Evolutionary conservation across 2,113 vertebrate species (phyloP).

Genomic region (Cheirogaleus medius): DNA sequence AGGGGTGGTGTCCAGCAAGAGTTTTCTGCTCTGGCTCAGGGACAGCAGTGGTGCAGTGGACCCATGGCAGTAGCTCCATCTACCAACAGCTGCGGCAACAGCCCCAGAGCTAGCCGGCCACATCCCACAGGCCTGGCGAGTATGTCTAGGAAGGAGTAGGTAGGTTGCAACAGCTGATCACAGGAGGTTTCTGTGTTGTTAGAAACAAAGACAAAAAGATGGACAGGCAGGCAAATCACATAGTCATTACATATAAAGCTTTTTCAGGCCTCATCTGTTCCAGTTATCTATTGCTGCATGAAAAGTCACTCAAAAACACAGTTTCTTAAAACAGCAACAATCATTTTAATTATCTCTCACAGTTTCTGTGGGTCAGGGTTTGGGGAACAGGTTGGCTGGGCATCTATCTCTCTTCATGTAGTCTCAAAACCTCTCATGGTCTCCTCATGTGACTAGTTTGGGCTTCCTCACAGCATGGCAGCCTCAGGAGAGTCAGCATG

Average conservation of each 20-base stretch:
- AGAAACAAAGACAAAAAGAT: neutral
- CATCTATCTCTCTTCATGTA: no score
- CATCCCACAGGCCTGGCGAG: neutral
- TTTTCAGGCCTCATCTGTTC: neutral
- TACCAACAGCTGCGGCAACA: neutral
- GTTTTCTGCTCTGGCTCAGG: neutral
- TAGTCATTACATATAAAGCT: no score
- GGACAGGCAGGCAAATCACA: neutral
- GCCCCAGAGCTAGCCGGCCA: neutral
- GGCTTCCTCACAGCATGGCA: neutral
- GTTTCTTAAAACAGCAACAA: neutral
- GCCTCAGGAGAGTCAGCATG: neutral
- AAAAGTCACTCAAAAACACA: neutral
- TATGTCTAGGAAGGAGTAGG: neutral
- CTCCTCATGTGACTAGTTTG: neutral
- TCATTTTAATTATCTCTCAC: neutral
- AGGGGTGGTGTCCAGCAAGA: neutral
- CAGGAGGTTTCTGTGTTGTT: neutral
- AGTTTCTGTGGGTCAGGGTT: neutral
- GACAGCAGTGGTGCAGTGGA: neutral
- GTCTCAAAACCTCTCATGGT: neutral
- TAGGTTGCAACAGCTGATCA: neutral
- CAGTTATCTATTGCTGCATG: neutral
- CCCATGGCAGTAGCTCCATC: accelerated
- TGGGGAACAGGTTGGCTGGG: neutral